phyloP scores from a whole-genome alignment of 2,113 vertebrate species.

The Aythya baeri region DNA sequence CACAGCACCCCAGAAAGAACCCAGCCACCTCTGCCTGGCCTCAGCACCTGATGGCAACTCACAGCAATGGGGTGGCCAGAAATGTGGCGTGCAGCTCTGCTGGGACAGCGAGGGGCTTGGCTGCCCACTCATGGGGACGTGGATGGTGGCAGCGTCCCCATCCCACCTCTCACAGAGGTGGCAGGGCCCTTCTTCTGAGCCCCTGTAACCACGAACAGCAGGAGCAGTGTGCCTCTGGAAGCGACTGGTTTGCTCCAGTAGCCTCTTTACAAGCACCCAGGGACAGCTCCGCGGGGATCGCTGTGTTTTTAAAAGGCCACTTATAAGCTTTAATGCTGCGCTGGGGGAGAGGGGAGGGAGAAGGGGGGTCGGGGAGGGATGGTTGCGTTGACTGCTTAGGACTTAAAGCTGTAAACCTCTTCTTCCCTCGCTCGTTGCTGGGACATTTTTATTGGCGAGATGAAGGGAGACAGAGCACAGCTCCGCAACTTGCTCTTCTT shows the following conservation, averaged over 20 bases:
- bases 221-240: not conserved
- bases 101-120: not conserved
- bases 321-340: not conserved
- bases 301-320: slow-evolving; percentile 69
- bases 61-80: not conserved
- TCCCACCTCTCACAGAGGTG: not conserved
- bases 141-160: not conserved
- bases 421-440: slow-evolving; percentile 62
- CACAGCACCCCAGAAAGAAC: rapidly evolving
- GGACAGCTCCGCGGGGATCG: slow-evolving; percentile 38
- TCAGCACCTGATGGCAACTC: rapidly evolving
- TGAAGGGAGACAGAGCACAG: slow-evolving; percentile 78
- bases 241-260: slow-evolving; percentile 56
- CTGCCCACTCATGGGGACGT: not conserved
- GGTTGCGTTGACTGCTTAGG: slow-evolving; percentile 70
- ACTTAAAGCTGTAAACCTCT: slow-evolving; percentile 75
- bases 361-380: slow-evolving; percentile 23
- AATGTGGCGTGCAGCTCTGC: rapidly evolving
- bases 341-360: slow-evolving; percentile 24
- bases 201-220: not conserved
- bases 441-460: slow-evolving; percentile 80
- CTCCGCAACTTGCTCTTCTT: slow-evolving; percentile 80
- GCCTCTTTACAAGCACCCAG: slow-evolving; percentile 42
- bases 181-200: not conserved
- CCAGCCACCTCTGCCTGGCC: not conserved